Evolutionary conservation across 2,797 vertebrate species (phyloP).

Genomic region (Acropternis orthonyx): DNA sequence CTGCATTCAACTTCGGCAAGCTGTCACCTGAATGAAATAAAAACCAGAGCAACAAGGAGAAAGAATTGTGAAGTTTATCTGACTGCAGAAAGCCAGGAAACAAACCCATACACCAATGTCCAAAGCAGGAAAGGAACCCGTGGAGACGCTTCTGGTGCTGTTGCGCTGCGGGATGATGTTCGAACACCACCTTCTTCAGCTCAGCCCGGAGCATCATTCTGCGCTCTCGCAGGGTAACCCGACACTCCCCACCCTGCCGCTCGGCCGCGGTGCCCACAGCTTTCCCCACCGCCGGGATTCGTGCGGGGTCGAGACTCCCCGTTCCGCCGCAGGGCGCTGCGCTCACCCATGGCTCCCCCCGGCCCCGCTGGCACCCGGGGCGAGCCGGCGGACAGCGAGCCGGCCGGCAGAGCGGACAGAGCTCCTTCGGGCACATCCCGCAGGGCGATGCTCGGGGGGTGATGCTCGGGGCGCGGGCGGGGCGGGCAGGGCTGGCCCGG

Average conservation of each 20-base stretch:
- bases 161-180: neutral
- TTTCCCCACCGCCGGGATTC: neutral
- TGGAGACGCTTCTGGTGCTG: neutral
- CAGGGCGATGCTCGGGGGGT: neutral
- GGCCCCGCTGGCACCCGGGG: neutral
- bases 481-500: too few relatives aligned
- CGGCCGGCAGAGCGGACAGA: fast-evolving
- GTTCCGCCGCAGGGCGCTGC: neutral
- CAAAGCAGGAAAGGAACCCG: neutral
- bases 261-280: fast-evolving
- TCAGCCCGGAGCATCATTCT: fast-evolving
- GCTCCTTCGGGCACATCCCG: fast-evolving
- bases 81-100: neutral
- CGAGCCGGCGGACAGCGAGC: neutral
- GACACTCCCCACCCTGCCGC: too few relatives aligned
- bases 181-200: fast-evolving
- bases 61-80: neutral
- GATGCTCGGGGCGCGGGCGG: too few relatives aligned
- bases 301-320: too few relatives aligned
- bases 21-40: neutral
- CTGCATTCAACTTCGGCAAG: neutral
- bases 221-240: neutral
- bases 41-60: neutral
- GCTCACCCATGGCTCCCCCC: neutral
- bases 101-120: fast-evolving